Base-by-base conservation (phyloP, 1,140 invertebrate species). In the Heliconius hewitsoni region DNA sequence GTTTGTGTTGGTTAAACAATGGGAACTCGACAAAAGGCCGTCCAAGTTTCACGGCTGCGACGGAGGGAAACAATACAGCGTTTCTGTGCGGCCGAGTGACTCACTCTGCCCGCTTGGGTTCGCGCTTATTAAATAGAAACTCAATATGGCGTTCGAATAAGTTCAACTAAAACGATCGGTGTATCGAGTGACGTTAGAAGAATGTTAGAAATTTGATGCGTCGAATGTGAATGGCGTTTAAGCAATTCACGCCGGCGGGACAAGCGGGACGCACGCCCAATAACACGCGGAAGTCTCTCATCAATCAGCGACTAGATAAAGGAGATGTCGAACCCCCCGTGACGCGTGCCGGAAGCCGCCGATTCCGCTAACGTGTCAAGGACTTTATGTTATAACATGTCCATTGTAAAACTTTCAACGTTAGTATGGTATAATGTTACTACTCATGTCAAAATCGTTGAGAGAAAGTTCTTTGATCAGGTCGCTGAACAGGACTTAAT, bases 271-370 rank as follows among this genome's bases (percentile, higher is more conserved):
- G 83, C 82, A 83, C 81, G 83, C 83, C 83, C 86, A 85, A 87
- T 86, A 91, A 88, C 87, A 83, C 79, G 83, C 86, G 90, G 91
- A 93, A 92, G 90, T 90, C 82, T 83, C 88, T 88, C 90, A 94
- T 94, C 91, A 91, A 92, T 94, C 92, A 91, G 86, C 84, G 77
- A 78, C 74, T 82, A 86, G 84, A 92, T 93, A 93, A 92, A 91
- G 86, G 84, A 86, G 84, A 91, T 85, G 89, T 91, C 89, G 88
- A 90, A 89, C 88, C 87, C 88, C 86, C 86, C 79, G 80, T 86
- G 86, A 87, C 85, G 86, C 71, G 81, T 81, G 81, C 85, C 87
- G 90, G 91, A 91, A 89, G 85, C 84, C 79, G 80, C 50, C 81
- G 80, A 84, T 86, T 85, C 76, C 81, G 55, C 76, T 75, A 85